Conservation (phyloP, 2,888 invertebrate genomes). For the Lagria hirta region DNA sequence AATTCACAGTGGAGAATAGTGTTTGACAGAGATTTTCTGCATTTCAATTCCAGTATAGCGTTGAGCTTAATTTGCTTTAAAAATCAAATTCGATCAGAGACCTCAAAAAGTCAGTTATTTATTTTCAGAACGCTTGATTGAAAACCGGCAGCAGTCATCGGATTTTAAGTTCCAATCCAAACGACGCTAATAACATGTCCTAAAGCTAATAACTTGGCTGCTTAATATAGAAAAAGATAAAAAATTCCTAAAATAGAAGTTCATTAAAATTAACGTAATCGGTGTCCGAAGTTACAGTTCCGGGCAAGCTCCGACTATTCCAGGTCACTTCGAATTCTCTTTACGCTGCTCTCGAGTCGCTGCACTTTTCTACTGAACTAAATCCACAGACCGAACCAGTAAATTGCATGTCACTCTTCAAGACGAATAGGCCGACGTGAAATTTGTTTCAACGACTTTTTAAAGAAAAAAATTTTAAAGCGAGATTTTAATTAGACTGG, state of each 20-base stretch:
- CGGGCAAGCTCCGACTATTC: slow-evolving; percentile 32
- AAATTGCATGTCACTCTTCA: slow-evolving; percentile 53
- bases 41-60: slow-evolving; percentile 8
- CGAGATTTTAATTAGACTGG: slow-evolving; percentile 2
- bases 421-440: slow-evolving; percentile 53
- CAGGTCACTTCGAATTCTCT: slow-evolving; percentile 26
- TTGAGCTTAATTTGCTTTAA: slow-evolving; percentile 11
- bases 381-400: slow-evolving; percentile 48
- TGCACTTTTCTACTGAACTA: slow-evolving; percentile 40
- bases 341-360: slow-evolving; percentile 20
- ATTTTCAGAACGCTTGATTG: slow-evolving; percentile 13
- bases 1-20: background rate
- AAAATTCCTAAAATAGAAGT: slow-evolving; percentile 36
- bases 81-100: slow-evolving; percentile 8
- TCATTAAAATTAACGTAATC: slow-evolving; percentile 40
- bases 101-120: slow-evolving; percentile 7
- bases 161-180: slow-evolving; percentile 26
- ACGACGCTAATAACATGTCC: slow-evolving; percentile 6
- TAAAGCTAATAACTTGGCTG: no score
- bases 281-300: slow-evolving; percentile 28
- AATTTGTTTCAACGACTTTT: slow-evolving; percentile 52
- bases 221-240: slow-evolving; percentile 4
- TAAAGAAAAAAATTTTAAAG: slow-evolving; percentile 23
- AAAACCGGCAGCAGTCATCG: slow-evolving; percentile 8
- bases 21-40: slow-evolving; percentile 1